Conservation (phyloP, 2,888 invertebrate genomes). For the Teleogryllus oceanicus region DNA sequence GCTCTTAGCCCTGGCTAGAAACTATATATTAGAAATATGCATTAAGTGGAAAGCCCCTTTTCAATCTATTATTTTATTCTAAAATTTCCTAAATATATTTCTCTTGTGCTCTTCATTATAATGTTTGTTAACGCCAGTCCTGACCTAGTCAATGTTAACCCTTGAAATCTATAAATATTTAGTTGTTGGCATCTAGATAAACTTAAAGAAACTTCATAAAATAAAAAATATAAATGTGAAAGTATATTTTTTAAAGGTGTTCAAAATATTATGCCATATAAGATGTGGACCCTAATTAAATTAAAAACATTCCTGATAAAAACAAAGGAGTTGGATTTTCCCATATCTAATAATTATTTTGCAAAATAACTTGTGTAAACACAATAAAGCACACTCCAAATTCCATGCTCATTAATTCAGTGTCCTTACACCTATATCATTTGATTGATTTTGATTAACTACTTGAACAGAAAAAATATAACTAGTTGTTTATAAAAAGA, state of each 20-base stretch:
- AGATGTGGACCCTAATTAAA: not conserved
- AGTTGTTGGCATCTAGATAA: not conserved
- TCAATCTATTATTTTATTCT: no score
- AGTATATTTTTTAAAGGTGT: constrained; percentile 10
- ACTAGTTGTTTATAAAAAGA: no score
- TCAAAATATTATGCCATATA: not conserved
- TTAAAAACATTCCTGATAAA: not conserved
- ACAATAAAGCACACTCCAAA: no score
- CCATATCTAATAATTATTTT: not conserved
- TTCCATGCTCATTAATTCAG: no score
- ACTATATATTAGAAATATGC: no score
- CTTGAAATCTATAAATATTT: constrained; percentile 2
- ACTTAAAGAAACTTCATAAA: not conserved
- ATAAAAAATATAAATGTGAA: not conserved
- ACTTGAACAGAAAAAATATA: no score
- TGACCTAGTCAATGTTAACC: constrained; percentile 4
- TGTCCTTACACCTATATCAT: no score
- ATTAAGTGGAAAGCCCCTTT: no score
- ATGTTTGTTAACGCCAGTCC: not conserved
- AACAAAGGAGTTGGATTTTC: not conserved
- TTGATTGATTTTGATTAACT: no score
- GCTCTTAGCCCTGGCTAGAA: no score
- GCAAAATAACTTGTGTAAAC: no score
- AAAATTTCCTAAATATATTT: no score
- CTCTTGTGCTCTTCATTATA: not conserved